These are phyloP conservation scores for Drosophila parthenogenetica DNA, from an alignment of 2,888 invertebrate genomes.

Conservation along the genomic window DNA sequence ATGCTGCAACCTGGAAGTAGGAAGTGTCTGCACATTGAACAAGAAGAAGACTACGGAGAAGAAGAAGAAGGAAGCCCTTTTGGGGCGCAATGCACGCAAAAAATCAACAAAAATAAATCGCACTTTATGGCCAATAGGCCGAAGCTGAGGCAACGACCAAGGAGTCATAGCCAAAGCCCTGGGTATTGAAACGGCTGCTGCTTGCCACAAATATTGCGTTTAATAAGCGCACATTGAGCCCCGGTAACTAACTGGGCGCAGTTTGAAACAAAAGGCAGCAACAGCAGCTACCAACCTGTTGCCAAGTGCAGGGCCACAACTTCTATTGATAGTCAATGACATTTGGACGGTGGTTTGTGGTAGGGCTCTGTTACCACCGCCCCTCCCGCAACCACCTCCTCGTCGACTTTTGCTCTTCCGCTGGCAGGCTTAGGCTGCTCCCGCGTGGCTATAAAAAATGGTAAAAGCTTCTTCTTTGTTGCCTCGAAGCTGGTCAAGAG, in stretches of 20 bases:
- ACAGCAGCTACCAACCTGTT: conserved; percentile 33
- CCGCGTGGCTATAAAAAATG: conserved; percentile 59
- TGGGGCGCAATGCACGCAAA: conserved; percentile 65
- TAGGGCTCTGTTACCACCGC: conserved; percentile 38
- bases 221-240: conserved; percentile 74
- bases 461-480: conserved; percentile 61
- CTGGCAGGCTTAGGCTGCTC: conserved; percentile 26
- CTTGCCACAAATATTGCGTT: conserved; percentile 81
- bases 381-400: background rate
- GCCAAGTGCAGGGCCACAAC: conserved; percentile 56
- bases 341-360: conserved; percentile 75
- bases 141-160: conserved; percentile 20
- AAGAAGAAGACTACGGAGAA: background rate
- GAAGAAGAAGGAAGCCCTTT: conserved; percentile 53
- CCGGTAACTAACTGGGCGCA: conserved; percentile 60
- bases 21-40: conserved; percentile 53
- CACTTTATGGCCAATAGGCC: conserved; percentile 70
- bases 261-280: conserved; percentile 62
- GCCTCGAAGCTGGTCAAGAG: conserved; percentile 41
- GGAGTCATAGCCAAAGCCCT: conserved; percentile 23
- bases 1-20: conserved; percentile 70
- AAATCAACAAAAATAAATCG: conserved; percentile 82
- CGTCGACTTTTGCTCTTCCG: background rate
- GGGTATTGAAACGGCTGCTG: conserved; percentile 39
- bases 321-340: conserved; percentile 82